These are phyloP conservation scores for Acrocephalus kingi DNA, from an alignment of 2,113 vertebrate genomes.

Conservation along the genomic window DNA sequence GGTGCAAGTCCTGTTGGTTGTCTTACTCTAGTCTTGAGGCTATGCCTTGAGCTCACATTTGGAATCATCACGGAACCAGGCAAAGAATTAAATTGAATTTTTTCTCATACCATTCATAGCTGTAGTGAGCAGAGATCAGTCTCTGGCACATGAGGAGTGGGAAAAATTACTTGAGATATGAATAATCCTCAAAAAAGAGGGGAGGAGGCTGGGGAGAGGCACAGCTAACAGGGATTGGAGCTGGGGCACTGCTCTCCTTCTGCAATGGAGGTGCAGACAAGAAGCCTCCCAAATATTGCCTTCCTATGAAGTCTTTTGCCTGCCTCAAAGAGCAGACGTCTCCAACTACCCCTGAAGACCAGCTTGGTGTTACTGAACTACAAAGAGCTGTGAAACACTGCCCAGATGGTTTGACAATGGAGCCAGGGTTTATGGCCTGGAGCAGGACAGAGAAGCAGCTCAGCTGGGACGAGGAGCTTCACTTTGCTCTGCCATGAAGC, in stretches of 20 bases:
- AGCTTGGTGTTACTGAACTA: neutral
- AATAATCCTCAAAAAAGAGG: neutral
- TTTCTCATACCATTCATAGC: neutral
- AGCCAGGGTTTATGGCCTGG: neutral
- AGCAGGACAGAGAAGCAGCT: neutral
- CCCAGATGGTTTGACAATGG: neutral
- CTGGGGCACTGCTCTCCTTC: neutral
- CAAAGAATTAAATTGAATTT: neutral
- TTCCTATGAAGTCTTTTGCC: accelerated
- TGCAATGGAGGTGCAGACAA: neutral
- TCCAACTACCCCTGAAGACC: neutral
- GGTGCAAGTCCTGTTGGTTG: neutral
- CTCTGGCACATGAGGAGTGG: neutral
- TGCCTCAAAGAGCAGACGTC: neutral
- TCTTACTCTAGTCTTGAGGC: neutral
- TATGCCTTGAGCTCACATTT: neutral
- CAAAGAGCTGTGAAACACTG: neutral
- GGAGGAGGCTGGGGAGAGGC: neutral
- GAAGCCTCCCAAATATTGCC: neutral
- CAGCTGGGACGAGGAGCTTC: neutral
- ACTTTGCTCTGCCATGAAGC: neutral
- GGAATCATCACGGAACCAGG: neutral
- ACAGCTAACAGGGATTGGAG: neutral
- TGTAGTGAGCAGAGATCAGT: neutral
- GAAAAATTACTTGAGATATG: neutral